Percentiles rank a stretch among this genome's conserved stretches.
phyloP scores from a whole-genome alignment of 1,140 invertebrate genomes.

The Sycobia sp. region DNA sequence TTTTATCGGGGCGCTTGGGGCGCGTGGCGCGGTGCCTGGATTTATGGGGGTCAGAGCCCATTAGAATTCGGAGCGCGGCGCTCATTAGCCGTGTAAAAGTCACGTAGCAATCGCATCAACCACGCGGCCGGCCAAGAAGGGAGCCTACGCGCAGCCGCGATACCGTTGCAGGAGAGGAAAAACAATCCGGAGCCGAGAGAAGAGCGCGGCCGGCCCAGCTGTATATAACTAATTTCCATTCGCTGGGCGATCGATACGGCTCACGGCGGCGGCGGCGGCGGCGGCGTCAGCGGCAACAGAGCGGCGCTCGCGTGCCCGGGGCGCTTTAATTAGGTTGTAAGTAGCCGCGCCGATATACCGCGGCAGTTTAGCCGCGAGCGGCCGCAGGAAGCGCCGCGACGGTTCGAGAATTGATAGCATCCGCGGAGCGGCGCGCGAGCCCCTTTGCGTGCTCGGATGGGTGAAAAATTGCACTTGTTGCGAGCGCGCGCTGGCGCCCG shows the following conservation, averaged over 20 bases:
- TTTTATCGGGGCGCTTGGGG: no score
- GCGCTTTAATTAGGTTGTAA: slow-evolving; percentile 39
- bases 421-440: slow-evolving; percentile 11
- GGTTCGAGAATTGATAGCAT: slow-evolving; percentile 37
- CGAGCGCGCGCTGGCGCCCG: slow-evolving; percentile 25
- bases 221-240: no score
- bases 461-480: slow-evolving; percentile 42
- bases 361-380: no score
- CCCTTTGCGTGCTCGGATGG: slow-evolving; percentile 13
- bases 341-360: no score
- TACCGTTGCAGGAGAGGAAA: no score
- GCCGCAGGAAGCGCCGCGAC: slow-evolving; percentile 28
- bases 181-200: no score
- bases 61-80: slow-evolving; percentile 1
- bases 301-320: slow-evolving; percentile 19
- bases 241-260: no score
- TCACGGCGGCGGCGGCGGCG: no score
- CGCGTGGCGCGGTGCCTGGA: neutral
- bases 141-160: no score
- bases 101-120: slow-evolving; percentile 12
- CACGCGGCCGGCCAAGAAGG: no score
- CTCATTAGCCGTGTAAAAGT: slow-evolving; percentile 13
- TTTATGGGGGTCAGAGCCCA: slow-evolving; percentile 11
- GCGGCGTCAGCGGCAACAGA: no score
- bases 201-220: no score